phyloP scores from a whole-genome alignment of 2,113 vertebrate species.

The Castor canadensis region DNA sequence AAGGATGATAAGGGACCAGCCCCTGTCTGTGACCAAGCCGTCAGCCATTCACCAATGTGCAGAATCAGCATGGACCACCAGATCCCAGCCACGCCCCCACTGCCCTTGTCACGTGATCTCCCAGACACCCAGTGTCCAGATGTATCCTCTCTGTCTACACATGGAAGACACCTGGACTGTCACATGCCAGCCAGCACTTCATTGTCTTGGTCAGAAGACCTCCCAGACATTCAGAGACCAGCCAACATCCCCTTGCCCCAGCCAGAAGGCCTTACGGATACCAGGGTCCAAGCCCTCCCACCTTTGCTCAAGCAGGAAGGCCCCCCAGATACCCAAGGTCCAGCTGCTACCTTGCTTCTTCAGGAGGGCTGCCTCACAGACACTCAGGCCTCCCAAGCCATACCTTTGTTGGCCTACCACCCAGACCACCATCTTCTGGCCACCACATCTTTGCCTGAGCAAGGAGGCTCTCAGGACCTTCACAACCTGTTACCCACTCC shows the following conservation, averaged over 20 bases:
- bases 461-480: background rate
- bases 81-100: background rate
- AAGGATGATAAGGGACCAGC: background rate
- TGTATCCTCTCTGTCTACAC: background rate
- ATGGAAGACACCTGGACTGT: background rate
- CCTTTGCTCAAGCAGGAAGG: background rate
- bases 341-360: background rate
- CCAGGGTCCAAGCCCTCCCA: background rate
- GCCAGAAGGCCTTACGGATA: background rate
- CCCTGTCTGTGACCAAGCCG: slow-evolving; percentile 38
- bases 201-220: background rate
- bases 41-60: background rate
- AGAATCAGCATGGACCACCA: background rate
- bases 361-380: background rate
- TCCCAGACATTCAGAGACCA: background rate
- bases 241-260: background rate
- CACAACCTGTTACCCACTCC: background rate
- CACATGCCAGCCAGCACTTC: background rate
- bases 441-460: background rate
- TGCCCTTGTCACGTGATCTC: background rate
- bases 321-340: background rate
- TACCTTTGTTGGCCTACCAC: background rate
- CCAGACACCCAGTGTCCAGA: background rate
- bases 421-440: rapidly evolving
- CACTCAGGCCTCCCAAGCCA: background rate